These are phyloP conservation scores for Sebastes cheni DNA, from an alignment of 2,797 vertebrate species.

Conservation along the genomic window DNA sequence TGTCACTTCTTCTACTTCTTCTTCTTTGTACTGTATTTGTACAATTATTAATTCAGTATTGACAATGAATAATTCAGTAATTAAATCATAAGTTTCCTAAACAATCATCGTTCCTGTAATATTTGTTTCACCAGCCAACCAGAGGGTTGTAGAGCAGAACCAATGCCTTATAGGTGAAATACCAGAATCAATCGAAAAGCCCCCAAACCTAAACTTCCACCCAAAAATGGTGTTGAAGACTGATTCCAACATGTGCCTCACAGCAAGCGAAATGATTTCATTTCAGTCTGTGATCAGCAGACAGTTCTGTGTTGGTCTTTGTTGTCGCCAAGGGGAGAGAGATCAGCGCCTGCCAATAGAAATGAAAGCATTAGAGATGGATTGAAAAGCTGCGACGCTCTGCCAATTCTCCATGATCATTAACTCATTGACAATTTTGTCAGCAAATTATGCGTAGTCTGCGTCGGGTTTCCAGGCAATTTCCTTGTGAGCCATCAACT, in stretches of 20 bases:
- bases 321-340: constrained; percentile 45
- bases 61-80: neutral
- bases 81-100: neutral
- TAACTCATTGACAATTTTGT: constrained; percentile 74
- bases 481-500: constrained; percentile 60
- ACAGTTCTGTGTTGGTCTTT: constrained; percentile 39
- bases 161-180: neutral
- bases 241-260: constrained; percentile 20
- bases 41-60: neutral
- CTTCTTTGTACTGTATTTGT: neutral
- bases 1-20: too few relatives aligned
- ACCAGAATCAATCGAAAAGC: neutral
- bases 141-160: neutral
- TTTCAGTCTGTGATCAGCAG: constrained; percentile 26
- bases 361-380: constrained; percentile 61
- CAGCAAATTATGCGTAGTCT: constrained; percentile 66
- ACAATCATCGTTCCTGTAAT: neutral
- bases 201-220: neutral
- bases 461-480: constrained; percentile 61
- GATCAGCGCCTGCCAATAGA: constrained; percentile 56
- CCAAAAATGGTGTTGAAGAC: neutral
- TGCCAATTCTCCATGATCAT: constrained; percentile 67
- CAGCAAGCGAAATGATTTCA: constrained; percentile 9
- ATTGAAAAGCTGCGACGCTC: constrained; percentile 54
- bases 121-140: neutral